Conservation (phyloP, 2,113 vertebrate species). For the Paramormyrops kingsleyae region DNA sequence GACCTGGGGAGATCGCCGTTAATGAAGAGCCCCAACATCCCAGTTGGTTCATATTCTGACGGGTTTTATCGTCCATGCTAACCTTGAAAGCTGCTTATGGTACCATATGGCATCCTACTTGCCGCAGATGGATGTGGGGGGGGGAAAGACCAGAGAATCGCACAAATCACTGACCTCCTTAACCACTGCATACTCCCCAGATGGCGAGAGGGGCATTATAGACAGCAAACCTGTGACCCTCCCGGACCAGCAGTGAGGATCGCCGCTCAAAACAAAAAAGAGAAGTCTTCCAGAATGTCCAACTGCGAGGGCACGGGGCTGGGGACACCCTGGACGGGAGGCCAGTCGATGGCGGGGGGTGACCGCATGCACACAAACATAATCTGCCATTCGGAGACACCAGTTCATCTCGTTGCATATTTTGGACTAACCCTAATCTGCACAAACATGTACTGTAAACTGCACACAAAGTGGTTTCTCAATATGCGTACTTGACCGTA, state of each 20-base stretch:
- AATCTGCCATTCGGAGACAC: neutral
- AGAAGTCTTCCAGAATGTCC: neutral
- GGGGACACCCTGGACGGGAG: neutral
- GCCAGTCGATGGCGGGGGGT: neutral
- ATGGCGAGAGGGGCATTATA: neutral
- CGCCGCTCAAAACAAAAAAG: neutral
- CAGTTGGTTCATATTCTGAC: slow-evolving; percentile 11
- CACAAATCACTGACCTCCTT: neutral
- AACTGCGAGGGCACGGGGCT: neutral
- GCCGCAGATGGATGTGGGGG: slow-evolving; percentile 35
- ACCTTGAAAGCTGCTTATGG: slow-evolving; percentile 61
- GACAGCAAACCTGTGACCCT: neutral
- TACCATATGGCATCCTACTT: slow-evolving; percentile 54
- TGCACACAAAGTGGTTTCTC: neutral
- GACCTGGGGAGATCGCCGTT: neutral
- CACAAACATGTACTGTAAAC: neutral
- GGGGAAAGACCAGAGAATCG: slow-evolving; percentile 3
- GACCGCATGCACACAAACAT: neutral
- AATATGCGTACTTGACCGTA: neutral
- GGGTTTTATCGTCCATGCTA: slow-evolving; percentile 31
- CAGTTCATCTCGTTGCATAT: neutral
- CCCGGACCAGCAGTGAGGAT: neutral
- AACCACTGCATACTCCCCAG: neutral
- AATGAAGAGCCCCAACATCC: slow-evolving; percentile 28
- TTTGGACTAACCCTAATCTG: neutral